Base-by-base conservation (phyloP, 2,888 invertebrate species). In the Camptogramma bilineatum region DNA sequence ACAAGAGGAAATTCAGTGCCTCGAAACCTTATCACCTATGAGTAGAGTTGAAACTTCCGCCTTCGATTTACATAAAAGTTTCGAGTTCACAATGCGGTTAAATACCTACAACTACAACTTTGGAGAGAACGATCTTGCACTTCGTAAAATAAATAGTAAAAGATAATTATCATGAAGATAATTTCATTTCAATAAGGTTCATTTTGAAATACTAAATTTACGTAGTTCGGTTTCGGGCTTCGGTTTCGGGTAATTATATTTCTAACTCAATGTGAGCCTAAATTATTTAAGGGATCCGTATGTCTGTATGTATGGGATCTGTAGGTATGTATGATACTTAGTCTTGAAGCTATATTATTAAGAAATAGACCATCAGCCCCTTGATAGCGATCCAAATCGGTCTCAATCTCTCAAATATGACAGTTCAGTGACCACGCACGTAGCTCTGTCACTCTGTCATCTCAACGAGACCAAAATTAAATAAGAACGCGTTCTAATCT, bases 41-140 rank as follows among this genome's bases (percentile, higher is more conserved):
- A 44, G 17, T 16, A 44, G 16, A 44, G 16, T 17, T 5, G 4
- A 44, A 16, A 17, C 7, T 44, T 16, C 44, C 4, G 16, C 2
- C 0, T 17, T 4, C 16, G 16, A 4, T 44, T 44, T 17, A 17
- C 7, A 2, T 5, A 44, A 17, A 44, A 39, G 13, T 13, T 39
- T 44, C 2, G 16, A 44, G 7, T 13, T 16, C 16, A 44, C 5
- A 19, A 21, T 48, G 48, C 13, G 13, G 21, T 47, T 3, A n/a
- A 21, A 21, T n/a, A n/a, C n/a, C n/a, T n/a, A n/a, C n/a, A n/a
- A n/a, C n/a, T n/a, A 13, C 48, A 48, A 51, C n/a, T 50, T 28
- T n/a, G n/a, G 51, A 51, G 31, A 44, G 16, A 16, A 44, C 42
- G 16, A 42, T 42, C 44, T 44, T 17, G 44, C 44, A 44, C 16